Evolutionary conservation across 2,888 invertebrate species (phyloP).

Genomic region (Crocallis elinguaria): DNA sequence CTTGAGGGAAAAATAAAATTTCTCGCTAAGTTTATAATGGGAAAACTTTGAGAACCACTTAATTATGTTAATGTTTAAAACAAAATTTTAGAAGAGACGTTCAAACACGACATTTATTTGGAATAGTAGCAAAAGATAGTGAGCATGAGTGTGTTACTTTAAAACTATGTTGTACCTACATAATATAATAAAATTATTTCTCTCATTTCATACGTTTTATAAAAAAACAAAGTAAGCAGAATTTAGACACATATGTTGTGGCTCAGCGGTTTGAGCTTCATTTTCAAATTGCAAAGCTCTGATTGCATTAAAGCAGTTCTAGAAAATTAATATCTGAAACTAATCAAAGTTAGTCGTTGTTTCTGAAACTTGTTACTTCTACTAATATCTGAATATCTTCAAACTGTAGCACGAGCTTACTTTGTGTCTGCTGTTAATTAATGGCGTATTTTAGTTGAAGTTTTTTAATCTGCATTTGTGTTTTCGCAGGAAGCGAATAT

Average conservation of each 20-base stretch:
- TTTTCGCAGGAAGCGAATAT: too few relatives aligned
- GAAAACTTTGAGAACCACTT: slow-evolving; percentile 86
- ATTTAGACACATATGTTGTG: not conserved
- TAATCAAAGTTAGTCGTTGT: slow-evolving; percentile 70
- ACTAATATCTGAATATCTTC: slow-evolving; percentile 17
- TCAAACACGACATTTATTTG: slow-evolving; percentile 80
- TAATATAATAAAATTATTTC: not conserved
- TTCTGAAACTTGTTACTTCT: slow-evolving; percentile 36
- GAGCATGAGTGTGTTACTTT: not conserved
- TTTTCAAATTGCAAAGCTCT: slow-evolving; percentile 40
- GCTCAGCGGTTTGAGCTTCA: slow-evolving; percentile 10
- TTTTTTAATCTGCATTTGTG: too few relatives aligned
- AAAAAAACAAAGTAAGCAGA: not conserved
- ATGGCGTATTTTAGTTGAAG: not conserved
- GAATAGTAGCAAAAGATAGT: slow-evolving; percentile 52
- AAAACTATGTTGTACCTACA: not conserved
- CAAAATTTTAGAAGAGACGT: slow-evolving; percentile 83
- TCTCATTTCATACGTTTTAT: not conserved
- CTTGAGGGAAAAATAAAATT: slow-evolving; percentile 86
- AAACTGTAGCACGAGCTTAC: not conserved
- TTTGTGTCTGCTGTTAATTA: not conserved
- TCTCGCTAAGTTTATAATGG: slow-evolving; percentile 85
- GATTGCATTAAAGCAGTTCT: slow-evolving; percentile 62
- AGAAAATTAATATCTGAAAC: slow-evolving; percentile 69
- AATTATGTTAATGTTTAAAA: slow-evolving; percentile 86